Evolutionary conservation across 2,888 invertebrate genomes (phyloP).

Genomic region (Morpho achilles): DNA sequence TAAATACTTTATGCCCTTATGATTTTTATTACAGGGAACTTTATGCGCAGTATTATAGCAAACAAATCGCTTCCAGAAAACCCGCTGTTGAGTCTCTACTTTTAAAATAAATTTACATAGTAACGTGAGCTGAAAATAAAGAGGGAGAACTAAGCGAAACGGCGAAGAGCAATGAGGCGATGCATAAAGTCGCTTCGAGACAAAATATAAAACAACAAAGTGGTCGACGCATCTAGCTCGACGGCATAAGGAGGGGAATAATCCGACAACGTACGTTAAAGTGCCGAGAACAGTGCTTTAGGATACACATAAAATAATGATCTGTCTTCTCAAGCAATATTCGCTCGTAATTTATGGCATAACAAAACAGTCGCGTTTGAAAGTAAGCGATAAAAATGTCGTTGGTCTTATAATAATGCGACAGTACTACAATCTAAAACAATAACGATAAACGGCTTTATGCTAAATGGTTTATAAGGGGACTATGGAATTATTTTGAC

Average conservation of each 20-base stretch:
- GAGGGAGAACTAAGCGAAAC: constrained; percentile 71
- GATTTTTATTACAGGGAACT: constrained; percentile 4
- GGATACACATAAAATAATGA: constrained; percentile 66
- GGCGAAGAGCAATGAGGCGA: constrained; percentile 74
- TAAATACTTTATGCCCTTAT: not conserved
- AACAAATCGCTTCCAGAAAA: constrained; percentile 27
- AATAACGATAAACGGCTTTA: not conserved
- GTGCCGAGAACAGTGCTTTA: constrained; percentile 58
- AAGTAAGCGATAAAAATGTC: constrained; percentile 13
- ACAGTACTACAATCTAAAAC: constrained; percentile 40
- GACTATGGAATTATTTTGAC: too few relatives aligned
- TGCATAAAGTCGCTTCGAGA: constrained; percentile 71
- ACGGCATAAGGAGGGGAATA: constrained; percentile 66
- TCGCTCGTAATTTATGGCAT: constrained; percentile 40
- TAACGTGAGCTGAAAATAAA: constrained; percentile 73
- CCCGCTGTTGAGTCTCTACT: constrained; percentile 31
- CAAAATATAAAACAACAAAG: constrained; percentile 77
- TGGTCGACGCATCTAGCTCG: constrained; percentile 69
- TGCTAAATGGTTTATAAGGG: too few relatives aligned
- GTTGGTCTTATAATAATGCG: constrained; percentile 11
- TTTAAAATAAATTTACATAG: constrained; percentile 61
- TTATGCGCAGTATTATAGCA: constrained; percentile 21
- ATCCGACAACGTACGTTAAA: constrained; percentile 63
- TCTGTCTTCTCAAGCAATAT: constrained; percentile 55
- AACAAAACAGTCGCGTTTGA: constrained; percentile 31